Base-by-base conservation (phyloP, 2,888 invertebrate genomes). In the Microplitis manilae region DNA sequence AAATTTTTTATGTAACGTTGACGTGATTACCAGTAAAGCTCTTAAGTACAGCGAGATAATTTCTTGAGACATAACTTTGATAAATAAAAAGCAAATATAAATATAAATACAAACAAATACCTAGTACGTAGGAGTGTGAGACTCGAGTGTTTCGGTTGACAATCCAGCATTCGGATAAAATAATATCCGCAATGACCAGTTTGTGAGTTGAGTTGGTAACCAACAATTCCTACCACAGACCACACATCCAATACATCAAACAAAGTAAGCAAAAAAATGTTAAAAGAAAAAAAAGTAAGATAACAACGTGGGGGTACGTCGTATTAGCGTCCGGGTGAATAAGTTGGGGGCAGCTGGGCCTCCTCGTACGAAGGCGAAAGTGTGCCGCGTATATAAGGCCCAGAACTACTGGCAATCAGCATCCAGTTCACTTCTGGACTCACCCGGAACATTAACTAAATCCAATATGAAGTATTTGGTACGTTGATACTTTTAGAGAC, bases 401-500 rank as follows among this genome's bases (percentile, higher is more conserved):
- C 89, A 87, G 90, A 89, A 90, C 84, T 88, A 87, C 87, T 86
- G 89, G 88, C 90, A 90, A 90, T 90, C 90, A 90, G 90, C 90
- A 91, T 91, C 91, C 92, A 92, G 92, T 92, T 92, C 92, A 91
- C 88, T 90, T 89, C 91, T 91, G 92, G 91, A 91, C 92, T 90
- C 88, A 89, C 88, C 89, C 86, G 88, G 90, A 87, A 90, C 88
- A 85, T 74, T 91, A 90, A 87, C 85, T 86, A 86, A 83, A 84
- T 83, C 81, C 85, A 90, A 87, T 89, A 90, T 90, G 90, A 89
- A 85, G 86, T 86, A 86, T 84, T 86, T 89, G 90, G 90, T 89
- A 90, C 87, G 89, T 89, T 80, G 71, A n/a, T 13, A 73, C 64
- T 30, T 15, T 30, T 30, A 30, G 30, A 64, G 62, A n/a, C 13